These are phyloP conservation scores for Oscheius sp. DNA, from an alignment of 2,888 invertebrate species.

Conservation along the genomic window DNA sequence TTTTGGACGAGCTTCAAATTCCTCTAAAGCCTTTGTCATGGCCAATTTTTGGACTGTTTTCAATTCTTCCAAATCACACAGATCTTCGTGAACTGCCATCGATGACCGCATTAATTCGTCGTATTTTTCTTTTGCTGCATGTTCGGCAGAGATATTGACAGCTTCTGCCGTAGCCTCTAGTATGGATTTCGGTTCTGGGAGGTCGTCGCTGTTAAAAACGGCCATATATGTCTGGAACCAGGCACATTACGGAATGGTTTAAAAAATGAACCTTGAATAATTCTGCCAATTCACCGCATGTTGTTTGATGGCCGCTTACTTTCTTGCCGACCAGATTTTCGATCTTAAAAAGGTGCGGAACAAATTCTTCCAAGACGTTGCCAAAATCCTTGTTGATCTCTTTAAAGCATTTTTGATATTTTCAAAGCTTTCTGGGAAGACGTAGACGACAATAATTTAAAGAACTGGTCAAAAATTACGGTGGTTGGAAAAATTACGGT, in stretches of 20 bases:
- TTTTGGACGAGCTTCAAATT: not conserved
- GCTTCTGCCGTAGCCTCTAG: slow-evolving; percentile 78
- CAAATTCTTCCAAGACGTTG: slow-evolving; percentile 84
- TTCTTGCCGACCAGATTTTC: slow-evolving; percentile 91
- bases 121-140: slow-evolving; percentile 2
- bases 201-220: slow-evolving; percentile 93
- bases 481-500: too few relatives aligned
- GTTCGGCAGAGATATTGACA: slow-evolving; percentile 9
- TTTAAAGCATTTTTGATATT: not conserved
- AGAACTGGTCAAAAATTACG: too few relatives aligned
- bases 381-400: slow-evolving; percentile 92
- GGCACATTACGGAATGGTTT: too few relatives aligned
- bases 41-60: not conserved
- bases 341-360: slow-evolving; percentile 89
- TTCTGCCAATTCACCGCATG: slow-evolving; percentile 89
- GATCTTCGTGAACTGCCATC: not conserved
- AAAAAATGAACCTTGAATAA: slow-evolving; percentile 82
- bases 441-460: too few relatives aligned
- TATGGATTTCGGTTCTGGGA: slow-evolving; percentile 98
- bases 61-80: not conserved
- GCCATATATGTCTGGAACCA: slow-evolving; percentile 84
- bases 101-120: slow-evolving; percentile 11
- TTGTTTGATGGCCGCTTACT: slow-evolving; percentile 92
- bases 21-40: not conserved
- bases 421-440: too few relatives aligned